phyloP scores from a whole-genome alignment of 2,113 vertebrate genomes.

The Myotis yumanensis region DNA sequence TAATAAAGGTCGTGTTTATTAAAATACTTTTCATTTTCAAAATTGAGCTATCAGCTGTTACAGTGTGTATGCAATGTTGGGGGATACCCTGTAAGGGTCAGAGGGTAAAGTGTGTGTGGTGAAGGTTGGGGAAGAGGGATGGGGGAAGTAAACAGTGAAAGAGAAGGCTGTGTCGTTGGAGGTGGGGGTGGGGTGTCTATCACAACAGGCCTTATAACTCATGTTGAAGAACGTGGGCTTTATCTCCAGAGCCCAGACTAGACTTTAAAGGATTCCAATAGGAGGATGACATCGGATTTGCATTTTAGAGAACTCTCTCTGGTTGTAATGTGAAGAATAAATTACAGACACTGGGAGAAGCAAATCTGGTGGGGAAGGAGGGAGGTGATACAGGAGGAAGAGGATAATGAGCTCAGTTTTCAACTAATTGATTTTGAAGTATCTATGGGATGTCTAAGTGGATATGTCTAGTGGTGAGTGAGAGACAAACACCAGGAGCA shows the following conservation, averaged over 20 bases:
- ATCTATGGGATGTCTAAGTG: background rate
- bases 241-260: background rate
- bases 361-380: background rate
- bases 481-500: background rate
- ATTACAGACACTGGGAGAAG: background rate
- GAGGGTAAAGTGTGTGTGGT: background rate
- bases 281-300: background rate
- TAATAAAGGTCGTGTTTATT: no score
- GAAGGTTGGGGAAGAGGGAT: background rate
- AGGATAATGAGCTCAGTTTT: background rate
- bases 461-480: background rate
- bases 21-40: no score
- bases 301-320: background rate
- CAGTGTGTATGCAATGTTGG: no score
- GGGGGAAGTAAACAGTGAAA: background rate
- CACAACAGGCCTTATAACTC: background rate
- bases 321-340: background rate
- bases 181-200: rapidly evolving
- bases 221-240: background rate
- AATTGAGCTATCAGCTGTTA: no score
- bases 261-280: background rate
- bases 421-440: background rate
- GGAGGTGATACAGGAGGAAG: background rate
- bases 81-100: background rate
- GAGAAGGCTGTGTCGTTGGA: background rate